phyloP scores from a whole-genome alignment of 2,113 vertebrate genomes.

The Geococcyx californianus region DNA sequence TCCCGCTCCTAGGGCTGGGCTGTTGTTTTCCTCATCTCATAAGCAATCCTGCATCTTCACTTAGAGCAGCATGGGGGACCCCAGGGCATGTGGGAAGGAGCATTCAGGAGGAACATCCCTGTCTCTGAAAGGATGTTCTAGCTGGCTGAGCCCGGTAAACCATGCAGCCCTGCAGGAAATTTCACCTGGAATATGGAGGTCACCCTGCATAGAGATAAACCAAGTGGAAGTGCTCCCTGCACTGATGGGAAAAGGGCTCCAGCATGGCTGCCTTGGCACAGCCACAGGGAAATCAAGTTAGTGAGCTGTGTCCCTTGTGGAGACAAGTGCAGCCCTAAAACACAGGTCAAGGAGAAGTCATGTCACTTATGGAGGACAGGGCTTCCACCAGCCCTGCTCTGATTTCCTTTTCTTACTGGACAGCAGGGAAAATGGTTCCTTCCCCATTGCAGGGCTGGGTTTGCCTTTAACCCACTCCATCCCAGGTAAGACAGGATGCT shows the following conservation, averaged over 20 bases:
- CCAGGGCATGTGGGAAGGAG: accelerated
- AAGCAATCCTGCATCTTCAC: not conserved
- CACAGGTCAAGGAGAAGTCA: not conserved
- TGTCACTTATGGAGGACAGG: not conserved
- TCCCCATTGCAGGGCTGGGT: not conserved
- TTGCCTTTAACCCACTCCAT: not conserved
- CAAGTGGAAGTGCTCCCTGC: not conserved
- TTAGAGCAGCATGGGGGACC: accelerated
- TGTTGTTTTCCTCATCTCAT: not conserved
- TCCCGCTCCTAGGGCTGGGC: not conserved
- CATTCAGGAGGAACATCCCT: not conserved
- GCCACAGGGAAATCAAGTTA: not conserved
- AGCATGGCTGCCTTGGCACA: not conserved
- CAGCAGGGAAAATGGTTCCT: not conserved
- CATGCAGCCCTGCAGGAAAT: not conserved
- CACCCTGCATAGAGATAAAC: accelerated
- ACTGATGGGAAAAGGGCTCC: not conserved
- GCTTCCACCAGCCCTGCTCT: not conserved
- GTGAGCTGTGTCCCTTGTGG: not conserved
- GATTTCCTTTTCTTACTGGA: not conserved
- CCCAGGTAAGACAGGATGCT: not conserved
- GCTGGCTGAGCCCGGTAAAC: accelerated
- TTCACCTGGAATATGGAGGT: not conserved
- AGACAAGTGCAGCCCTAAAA: not conserved
- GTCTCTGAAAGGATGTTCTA: not conserved